Base-by-base conservation (phyloP, 2,113 vertebrate genomes). In the Emberiza fucata region DNA sequence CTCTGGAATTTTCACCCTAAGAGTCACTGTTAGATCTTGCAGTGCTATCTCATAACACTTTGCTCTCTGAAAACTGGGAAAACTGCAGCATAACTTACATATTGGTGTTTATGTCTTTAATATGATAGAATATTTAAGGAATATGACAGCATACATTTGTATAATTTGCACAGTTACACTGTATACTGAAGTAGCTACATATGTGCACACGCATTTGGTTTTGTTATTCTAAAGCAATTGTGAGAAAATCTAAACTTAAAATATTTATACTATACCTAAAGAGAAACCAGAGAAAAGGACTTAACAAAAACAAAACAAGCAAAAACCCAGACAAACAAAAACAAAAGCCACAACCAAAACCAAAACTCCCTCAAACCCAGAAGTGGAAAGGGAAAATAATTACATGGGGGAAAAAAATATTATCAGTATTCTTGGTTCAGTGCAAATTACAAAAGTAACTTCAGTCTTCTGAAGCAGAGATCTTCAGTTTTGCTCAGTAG, bases 1-100 rank as follows among this genome's bases (percentile, higher is more conserved):
- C 33, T 88, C 81, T 77, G 87, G 90, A 94, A 93, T 96, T 94
- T 73, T 66, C 63, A 85, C 29, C 19, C 75, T 47, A 35, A 45
- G 7, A 82, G 23, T 88, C 66, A 90, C 72, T 92, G 35, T 63
- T 77, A 65, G 45, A 27, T 82, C 81, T 94, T 90, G 63, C 45
- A 76, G 17, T 18, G 13, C 20, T 39, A 39, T 81, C 75, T 90
- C 57, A 59, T 60, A 79, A 79, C 48, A 12, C 25, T 80, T 57
- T 73, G 53, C 50, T 77, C 31, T 53, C 44, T 82, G 75, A 53
- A 73, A 94, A 65, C n/a, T 71, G 72, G 56, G n/a, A 65, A 50
- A 76, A 78, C 44, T 85, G 78, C 65, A 71, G 48, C 12, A 10
- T 45, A 78, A 54, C 21, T 66, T 81, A 21, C 5, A n/a, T 23